Base-by-base conservation (phyloP, 2,113 vertebrate genomes). In the Epinephelus lanceolatus region DNA sequence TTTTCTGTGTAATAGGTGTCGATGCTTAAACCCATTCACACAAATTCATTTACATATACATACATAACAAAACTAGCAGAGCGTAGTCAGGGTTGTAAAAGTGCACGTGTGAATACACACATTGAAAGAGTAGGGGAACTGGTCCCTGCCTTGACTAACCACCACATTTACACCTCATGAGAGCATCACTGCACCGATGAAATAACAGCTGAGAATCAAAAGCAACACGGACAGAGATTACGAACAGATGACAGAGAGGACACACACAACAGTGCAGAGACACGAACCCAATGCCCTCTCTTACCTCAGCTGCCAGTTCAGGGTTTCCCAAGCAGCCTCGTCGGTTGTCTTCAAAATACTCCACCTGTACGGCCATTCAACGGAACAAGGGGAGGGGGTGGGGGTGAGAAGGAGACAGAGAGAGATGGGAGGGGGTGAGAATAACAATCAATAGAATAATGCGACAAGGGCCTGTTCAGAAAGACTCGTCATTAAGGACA, bases 391-490 rank as follows among this genome's bases (percentile, higher is more conserved):
- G 73, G 56, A 61, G 69, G 81, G 63, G 77, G 21, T 80, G 63
- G 77, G 21, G 51, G 61, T 19, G 63, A 25, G 60, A 59, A 13
- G 61, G 72, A 59, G 81, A 82, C 9, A 62, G 86, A 69, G 56
- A 52, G 70, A 85, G 67, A 67, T 82, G 76, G 87, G 85, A 83
- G 80, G 73, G 82, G 81, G 71, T 66, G 84, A 89, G 88, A 92
- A 92, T 91, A 91, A 91, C 82, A 95, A 94, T 93, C 91, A 94
- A 92, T 93, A 87, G 81, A 94, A 93, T 90, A 95, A 94, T 95
- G 93, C 94, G 94, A 94, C 95, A 94, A 90, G 87, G 88, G 80
- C 78, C 79, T 76, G 60, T 73, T 87, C 76, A 65, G 61, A 76
- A 71, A 78, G 40, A 85, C 85, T 62, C 30, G 56, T 75, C 83